A percentile compares a stretch with the other conserved stretches of the same genome.
These are phyloP conservation scores for Meloe dianella DNA, from an alignment of 2,888 invertebrate genomes.

Conservation along the genomic window DNA sequence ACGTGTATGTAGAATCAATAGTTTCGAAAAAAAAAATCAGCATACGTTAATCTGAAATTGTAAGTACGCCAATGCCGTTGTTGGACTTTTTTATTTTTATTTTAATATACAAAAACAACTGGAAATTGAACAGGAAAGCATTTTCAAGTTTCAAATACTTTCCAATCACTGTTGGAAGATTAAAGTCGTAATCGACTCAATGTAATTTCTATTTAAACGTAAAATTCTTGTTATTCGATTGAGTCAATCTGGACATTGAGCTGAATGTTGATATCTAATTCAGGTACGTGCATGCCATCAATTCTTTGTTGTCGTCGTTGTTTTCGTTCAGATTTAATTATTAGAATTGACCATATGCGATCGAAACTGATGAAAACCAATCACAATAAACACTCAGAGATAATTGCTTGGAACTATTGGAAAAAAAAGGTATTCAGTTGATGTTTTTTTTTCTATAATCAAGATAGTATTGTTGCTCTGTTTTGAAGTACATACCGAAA, in stretches of 20 bases:
- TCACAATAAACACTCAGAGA: slow-evolving; percentile 22
- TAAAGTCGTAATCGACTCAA: not conserved
- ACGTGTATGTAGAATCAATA: too few species aligned
- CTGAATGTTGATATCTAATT: not conserved
- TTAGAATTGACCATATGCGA: slow-evolving; percentile 21
- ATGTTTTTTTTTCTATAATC: too few species aligned
- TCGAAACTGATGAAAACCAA: slow-evolving; percentile 27
- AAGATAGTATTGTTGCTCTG: too few species aligned
- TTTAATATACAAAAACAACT: not conserved
- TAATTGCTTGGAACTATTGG: too few species aligned
- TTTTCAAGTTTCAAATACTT: not conserved
- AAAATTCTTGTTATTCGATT: not conserved
- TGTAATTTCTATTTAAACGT: not conserved
- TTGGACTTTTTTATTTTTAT: not conserved
- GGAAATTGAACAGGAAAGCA: not conserved
- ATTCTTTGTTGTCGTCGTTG: not conserved
- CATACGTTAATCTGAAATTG: not conserved
- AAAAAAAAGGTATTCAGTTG: too few species aligned
- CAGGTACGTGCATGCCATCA: not conserved
- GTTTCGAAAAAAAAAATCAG: too few species aligned
- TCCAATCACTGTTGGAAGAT: not conserved
- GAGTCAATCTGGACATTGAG: not conserved
- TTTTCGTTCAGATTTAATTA: slow-evolving; percentile 25
- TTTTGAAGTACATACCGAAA: too few species aligned
- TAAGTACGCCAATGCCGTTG: not conserved